Evolutionary conservation across 2,888 invertebrate species (phyloP).

Genomic region (Pachliopta kotzebuea): DNA sequence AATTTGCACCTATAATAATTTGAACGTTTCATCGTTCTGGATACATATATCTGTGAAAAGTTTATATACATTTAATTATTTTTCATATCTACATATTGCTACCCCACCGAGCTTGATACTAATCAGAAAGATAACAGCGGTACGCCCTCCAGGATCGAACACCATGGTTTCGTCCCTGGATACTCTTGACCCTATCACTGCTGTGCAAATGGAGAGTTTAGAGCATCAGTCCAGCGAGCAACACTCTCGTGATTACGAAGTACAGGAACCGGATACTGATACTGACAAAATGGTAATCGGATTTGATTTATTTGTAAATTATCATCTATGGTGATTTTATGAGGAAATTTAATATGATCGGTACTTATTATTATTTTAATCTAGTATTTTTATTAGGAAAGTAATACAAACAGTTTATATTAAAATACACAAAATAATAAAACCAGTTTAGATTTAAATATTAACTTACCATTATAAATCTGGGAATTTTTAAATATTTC

Average conservation of each 20-base stretch:
- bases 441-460: too few relatives aligned
- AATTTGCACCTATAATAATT: background rate
- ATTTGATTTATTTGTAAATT: background rate
- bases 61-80: constrained; percentile 19
- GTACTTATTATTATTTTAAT: background rate
- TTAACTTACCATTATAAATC: too few relatives aligned
- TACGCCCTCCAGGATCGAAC: constrained; percentile 85
- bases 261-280: constrained; percentile 75
- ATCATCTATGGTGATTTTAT: background rate
- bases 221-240: constrained; percentile 75
- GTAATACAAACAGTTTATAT: too few relatives aligned
- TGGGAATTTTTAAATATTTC: background rate
- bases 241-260: constrained; percentile 68
- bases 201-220: constrained; percentile 72
- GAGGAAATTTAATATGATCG: background rate
- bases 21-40: background rate
- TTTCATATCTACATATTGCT: constrained; percentile 39
- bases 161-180: constrained; percentile 91
- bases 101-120: constrained; percentile 71
- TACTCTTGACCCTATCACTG: constrained; percentile 82
- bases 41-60: constrained; percentile 10
- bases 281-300: constrained; percentile 67
- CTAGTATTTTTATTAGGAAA: too few relatives aligned
- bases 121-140: constrained; percentile 77
- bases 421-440: too few relatives aligned